Percentiles rank a stretch among this genome's conserved stretches.
phyloP scores from a whole-genome alignment of 2,888 invertebrate genomes.

The Malachius bipustulatus region DNA sequence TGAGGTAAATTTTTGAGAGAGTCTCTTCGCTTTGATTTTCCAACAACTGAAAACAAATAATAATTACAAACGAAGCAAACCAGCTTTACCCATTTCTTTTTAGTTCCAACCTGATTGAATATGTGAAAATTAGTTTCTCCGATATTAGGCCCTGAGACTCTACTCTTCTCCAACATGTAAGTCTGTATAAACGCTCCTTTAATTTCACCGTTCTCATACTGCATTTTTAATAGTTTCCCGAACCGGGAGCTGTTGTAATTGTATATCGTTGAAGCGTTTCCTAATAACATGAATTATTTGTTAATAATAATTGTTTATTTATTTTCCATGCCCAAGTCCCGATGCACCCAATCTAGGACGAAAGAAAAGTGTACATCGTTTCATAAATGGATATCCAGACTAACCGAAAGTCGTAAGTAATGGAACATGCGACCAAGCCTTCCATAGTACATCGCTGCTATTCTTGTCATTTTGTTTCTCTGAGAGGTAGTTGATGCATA shows the following conservation, averaged over 20 bases:
- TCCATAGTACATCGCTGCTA: conserved; percentile 16
- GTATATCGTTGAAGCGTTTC: conserved; percentile 34
- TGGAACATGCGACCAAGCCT: conserved; percentile 22
- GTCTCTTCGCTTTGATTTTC: conserved; percentile 24
- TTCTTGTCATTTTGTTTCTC: conserved; percentile 14
- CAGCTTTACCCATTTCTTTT: conserved; percentile 1
- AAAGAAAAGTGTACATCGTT: background rate
- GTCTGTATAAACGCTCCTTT: conserved; percentile 33
- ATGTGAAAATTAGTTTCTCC: conserved; percentile 34
- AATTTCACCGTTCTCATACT: conserved; percentile 28
- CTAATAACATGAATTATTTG: conserved; percentile 23
- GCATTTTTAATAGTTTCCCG: conserved; percentile 34
- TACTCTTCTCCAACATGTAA: conserved; percentile 35
- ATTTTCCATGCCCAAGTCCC: no score
- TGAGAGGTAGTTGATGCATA: conserved; percentile 32
- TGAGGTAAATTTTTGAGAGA: conserved; percentile 24
- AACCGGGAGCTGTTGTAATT: conserved; percentile 36
- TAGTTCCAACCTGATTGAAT: conserved; percentile 31
- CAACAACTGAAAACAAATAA: no score
- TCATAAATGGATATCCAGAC: conserved; percentile 19
- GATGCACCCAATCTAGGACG: no score
- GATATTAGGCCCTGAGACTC: conserved; percentile 30
- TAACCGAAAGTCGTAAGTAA: conserved; percentile 25
- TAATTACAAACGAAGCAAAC: no score
- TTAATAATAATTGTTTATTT: no score